Percentiles rank a stretch among this genome's conserved stretches.
Evolutionary conservation across 1,140 invertebrate species (phyloP).

Genomic region (Laodelphax striatellus): DNA sequence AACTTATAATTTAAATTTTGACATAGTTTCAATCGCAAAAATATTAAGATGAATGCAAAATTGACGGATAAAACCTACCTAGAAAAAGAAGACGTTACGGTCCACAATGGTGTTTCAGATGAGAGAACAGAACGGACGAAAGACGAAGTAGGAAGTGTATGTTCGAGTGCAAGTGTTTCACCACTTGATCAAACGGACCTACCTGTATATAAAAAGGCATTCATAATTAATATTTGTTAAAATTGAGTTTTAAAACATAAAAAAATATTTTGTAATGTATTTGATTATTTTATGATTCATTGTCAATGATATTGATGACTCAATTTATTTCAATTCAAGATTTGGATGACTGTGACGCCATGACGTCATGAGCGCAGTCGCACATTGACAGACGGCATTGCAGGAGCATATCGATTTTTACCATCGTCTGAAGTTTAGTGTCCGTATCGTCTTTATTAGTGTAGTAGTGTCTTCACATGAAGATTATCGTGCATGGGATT

Average conservation of each 20-base stretch:
- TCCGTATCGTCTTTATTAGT: slow-evolving; percentile 39
- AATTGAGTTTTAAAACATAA: too few relatives aligned
- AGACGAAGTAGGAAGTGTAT: slow-evolving; percentile 11
- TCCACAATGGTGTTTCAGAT: slow-evolving; percentile 22
- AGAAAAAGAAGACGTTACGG: slow-evolving; percentile 16
- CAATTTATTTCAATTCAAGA: too few relatives aligned
- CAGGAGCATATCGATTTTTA: slow-evolving; percentile 64
- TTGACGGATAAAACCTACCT: slow-evolving; percentile 18
- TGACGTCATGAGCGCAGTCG: slow-evolving; percentile 33
- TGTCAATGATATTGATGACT: too few relatives aligned
- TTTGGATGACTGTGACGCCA: too few relatives aligned
- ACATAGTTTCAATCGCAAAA: slow-evolving; percentile 6
- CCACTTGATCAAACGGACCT: too few relatives aligned
- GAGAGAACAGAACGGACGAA: slow-evolving; percentile 9
- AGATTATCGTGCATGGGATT: slow-evolving; percentile 66
- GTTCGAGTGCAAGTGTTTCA: neutral
- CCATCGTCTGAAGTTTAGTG: slow-evolving; percentile 44
- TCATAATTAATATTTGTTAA: too few relatives aligned
- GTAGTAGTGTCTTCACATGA: slow-evolving; percentile 51
- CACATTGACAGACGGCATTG: slow-evolving; percentile 43
- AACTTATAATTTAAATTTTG: slow-evolving; percentile 1
- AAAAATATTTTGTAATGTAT: too few relatives aligned
- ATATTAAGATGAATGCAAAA: slow-evolving; percentile 5
- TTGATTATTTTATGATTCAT: too few relatives aligned
- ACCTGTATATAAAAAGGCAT: too few relatives aligned